Evolutionary conservation across 2,113 vertebrate species (phyloP), one percentile per base, ranked within the genome.

Genomic region (Phylloscopus whistleri): DNA sequence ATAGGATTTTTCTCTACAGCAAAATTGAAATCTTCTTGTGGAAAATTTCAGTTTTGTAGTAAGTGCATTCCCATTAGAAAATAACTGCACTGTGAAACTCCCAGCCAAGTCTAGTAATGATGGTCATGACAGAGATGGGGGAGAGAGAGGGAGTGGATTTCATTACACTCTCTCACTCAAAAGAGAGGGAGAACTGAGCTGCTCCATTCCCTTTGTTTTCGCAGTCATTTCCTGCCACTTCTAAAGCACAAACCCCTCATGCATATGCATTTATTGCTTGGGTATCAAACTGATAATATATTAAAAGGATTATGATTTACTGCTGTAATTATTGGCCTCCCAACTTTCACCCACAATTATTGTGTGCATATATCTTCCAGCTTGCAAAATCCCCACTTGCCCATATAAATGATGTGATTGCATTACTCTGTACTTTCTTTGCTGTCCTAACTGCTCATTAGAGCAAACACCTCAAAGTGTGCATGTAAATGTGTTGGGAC

Each of bases 291-390:
- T 90, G 90, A 94, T 97, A 96, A 95, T 96, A 81, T 88, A 90
- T 91, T 90, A 92, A 96, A 96, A 92, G 83, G 85, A 90, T 96
- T 92, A 93, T 95, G 94, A 97, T 97, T 96, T 96, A 97, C 90
- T 95, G 83, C 68, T 78, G 69, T 75, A 96, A 96, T 95, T 95
- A 96, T 16, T 93, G 24, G 64, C 76, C 88, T 93, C 68, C 88
- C 60, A 92, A 78, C 92, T 97, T 96, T 96, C 96, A 95, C 64
- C 56, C 69, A 67, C 88, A 95, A 95, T 96, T 96, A 95, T 84
- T 93, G 52, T 49, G 52, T 68, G 41, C 73, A 35, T 94, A 72
- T 95, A 93, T 96, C 92, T 96, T 93, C 68, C 3, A 26, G 83
- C 83, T 58, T 90, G 72, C 90, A 96, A 94, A 95, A 93, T 90